Percentiles rank a stretch among this genome's conserved stretches.
These are phyloP conservation scores for Limnephilus marmoratus DNA, from an alignment of 2,888 invertebrate species.

Conservation along the genomic window DNA sequence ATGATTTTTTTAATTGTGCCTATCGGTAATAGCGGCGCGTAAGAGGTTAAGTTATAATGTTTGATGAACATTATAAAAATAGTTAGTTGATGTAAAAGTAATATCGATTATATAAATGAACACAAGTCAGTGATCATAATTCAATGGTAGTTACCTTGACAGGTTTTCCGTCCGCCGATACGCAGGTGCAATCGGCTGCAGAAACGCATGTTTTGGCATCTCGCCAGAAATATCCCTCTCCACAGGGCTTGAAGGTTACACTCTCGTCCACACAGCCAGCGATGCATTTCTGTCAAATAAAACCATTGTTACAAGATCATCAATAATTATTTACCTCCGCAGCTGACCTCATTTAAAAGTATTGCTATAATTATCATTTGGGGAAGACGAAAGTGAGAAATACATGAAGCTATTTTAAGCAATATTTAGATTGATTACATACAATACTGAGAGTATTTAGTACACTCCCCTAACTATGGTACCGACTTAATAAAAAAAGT, in stretches of 20 bases:
- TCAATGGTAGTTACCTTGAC: conserved; percentile 77
- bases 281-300: conserved; percentile 71
- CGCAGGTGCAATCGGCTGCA: conserved; percentile 86
- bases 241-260: conserved; percentile 74
- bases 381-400: no score
- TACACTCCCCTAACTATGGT: no score
- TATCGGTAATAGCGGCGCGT: no score
- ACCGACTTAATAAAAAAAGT: no score
- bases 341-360: neutral
- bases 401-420: no score
- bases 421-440: no score
- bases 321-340: neutral
- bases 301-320: neutral
- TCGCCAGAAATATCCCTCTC: conserved; percentile 81
- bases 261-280: conserved; percentile 71
- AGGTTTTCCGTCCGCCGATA: conserved; percentile 79
- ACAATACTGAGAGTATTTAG: no score
- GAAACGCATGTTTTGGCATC: conserved; percentile 86
- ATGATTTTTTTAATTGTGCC: no score
- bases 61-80: no score
- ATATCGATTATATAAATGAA: neutral
- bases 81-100: neutral
- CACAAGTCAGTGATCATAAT: neutral
- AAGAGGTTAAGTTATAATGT: no score
- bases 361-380: no score